phyloP scores from a whole-genome alignment of 1,140 invertebrate genomes.

The Drosophila elegans region DNA sequence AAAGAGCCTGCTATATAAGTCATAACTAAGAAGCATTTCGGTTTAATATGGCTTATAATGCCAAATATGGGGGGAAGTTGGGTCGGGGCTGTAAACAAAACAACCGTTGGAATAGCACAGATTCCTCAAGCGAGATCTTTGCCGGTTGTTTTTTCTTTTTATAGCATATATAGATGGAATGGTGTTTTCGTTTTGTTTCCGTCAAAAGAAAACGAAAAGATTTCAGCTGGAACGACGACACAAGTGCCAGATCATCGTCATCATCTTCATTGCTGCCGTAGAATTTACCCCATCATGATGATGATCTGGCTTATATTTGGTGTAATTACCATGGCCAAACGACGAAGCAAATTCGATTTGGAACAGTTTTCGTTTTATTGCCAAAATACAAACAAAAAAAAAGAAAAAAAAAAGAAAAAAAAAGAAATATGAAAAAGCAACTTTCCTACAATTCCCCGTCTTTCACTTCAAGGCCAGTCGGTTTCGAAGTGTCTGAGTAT shows the following conservation, averaged over 20 bases:
- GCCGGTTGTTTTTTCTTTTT: slow-evolving; percentile 5
- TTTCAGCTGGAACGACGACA: slow-evolving; percentile 65
- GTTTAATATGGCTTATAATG: slow-evolving; percentile 60
- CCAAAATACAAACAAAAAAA: slow-evolving; percentile 14
- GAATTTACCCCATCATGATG: slow-evolving; percentile 14
- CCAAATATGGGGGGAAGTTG: slow-evolving; percentile 22
- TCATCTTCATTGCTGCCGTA: slow-evolving; percentile 20
- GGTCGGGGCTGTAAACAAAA: slow-evolving; percentile 37
- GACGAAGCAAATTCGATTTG: slow-evolving; percentile 28
- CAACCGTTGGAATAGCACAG: slow-evolving; percentile 71
- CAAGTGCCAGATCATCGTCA: slow-evolving; percentile 65
- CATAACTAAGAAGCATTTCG: slow-evolving; percentile 47
- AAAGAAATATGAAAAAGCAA: not conserved
- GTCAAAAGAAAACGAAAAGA: slow-evolving; percentile 77
- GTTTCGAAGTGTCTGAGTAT: not conserved
- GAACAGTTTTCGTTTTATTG: slow-evolving; percentile 50
- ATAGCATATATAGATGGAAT: not conserved
- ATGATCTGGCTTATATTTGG: slow-evolving; percentile 30
- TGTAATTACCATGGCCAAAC: slow-evolving; percentile 42
- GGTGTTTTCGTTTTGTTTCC: slow-evolving; percentile 16
- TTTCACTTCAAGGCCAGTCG: slow-evolving; percentile 15
- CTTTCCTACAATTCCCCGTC: not conserved
- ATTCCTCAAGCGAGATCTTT: slow-evolving; percentile 43
- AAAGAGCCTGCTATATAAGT: slow-evolving; percentile 16
- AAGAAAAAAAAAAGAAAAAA: not conserved